Evolutionary conservation across 2,888 invertebrate genomes (phyloP), one percentile per base, ranked within the genome.

Genomic region (Drosophila emarginata): DNA sequence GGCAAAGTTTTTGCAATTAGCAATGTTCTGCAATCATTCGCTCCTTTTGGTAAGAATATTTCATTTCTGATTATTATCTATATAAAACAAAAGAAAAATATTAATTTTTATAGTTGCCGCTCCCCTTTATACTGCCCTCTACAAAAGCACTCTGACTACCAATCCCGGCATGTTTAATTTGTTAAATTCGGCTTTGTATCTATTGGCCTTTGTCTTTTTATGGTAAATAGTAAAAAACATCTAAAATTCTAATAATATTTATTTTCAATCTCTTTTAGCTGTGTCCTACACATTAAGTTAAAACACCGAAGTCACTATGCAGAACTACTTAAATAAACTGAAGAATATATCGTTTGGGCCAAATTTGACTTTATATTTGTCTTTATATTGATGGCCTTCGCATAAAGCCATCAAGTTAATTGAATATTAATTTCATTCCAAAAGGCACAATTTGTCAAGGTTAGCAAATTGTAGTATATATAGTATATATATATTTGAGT

Each of bases 1-100:
- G 95, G 95, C 4, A 95, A 95, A 91, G 93, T 95, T n/a, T 96
- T 95, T 86, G 94, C 96, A 0, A 91, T 96, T 37, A 93, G 94
- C 82, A 93, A 94, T 32, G 93, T 94, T 0, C 83, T 95, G 15
- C 95, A 95, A 91, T 94, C 95, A 1, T 76, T 94, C 32, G 93
- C 94, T 6, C 94, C 94, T 0, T 91, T 96, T 59, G 80, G 81
- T 81, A 69, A 40, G 72, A 23, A 2, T 2, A 5, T 4, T 14
- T 0, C 4, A 40, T 1, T 11, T 9, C 18, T n/a, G 1, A 4
- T 6, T 39, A 15, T 15, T 52, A 51, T 37, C 14, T 53, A 61
- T 14, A 15, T 5, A 45, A 5, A n/a, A 15, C 4, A 45, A 5
- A n/a, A 51, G 5, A 14, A 45, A 26, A 12, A 7, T 18, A 11